Evolutionary conservation across 2,888 invertebrate genomes (phyloP).

Genomic region (Hedychridium roseum): DNA sequence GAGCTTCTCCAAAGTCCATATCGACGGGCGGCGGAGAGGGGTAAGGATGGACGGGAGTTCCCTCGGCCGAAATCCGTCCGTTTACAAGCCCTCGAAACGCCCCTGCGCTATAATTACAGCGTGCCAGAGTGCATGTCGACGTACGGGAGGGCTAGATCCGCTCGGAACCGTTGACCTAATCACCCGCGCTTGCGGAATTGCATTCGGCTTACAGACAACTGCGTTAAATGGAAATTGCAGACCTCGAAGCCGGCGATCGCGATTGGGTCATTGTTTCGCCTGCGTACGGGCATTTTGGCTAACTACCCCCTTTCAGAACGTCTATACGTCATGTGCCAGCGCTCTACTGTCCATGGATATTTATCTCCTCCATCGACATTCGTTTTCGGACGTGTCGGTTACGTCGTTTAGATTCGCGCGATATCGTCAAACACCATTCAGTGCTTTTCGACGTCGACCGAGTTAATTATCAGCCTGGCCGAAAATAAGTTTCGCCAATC

Average conservation of each 20-base stretch:
- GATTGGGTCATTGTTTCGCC: conserved; percentile 55
- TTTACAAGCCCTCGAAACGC: no score
- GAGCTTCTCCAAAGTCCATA: no score
- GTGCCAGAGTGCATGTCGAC: no score
- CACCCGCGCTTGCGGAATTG: conserved; percentile 47
- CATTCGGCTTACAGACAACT: conserved; percentile 50
- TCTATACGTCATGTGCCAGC: conserved; percentile 34
- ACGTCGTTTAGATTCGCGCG: conserved; percentile 33
- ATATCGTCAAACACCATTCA: not conserved
- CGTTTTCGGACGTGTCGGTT: conserved; percentile 38
- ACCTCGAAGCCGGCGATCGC: conserved; percentile 33
- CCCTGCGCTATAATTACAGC: no score
- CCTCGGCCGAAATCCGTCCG: no score
- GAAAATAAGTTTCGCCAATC: no score
- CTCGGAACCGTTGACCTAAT: conserved; percentile 38
- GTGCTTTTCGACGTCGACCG: not conserved
- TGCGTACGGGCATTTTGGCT: conserved; percentile 46
- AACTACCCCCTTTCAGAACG: conserved; percentile 17
- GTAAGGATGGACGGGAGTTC: not conserved
- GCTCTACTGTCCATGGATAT: conserved; percentile 28
- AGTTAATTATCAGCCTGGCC: no score
- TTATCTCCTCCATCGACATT: conserved; percentile 33
- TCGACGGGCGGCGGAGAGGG: not conserved
- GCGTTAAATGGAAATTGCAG: conserved; percentile 55
- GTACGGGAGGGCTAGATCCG: conserved; percentile 22